Evolutionary conservation across 2,888 invertebrate genomes (phyloP), one percentile per base, ranked within the genome.

Genomic region (Rhingia rostrata): DNA sequence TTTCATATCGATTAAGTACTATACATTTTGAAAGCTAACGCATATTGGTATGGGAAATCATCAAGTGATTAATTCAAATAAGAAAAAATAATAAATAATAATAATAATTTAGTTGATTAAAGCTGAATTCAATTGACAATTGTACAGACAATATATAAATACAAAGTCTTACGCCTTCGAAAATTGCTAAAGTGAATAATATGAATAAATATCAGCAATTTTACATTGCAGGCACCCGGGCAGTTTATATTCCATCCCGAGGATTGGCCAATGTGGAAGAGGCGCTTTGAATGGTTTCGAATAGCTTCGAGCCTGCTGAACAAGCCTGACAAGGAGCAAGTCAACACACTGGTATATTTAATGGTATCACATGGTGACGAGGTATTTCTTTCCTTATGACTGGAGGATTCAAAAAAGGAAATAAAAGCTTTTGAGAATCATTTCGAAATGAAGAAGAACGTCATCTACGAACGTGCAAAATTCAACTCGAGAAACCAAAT

Each of bases 401-500:
- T 60, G 33, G n/a, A 6, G 10, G 54, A 56, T 4, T 53, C 43
- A 6, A 61, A 64, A 4, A 63, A 49, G 51, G 74, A 70, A 56
- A 39, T 56, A 5, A 39, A 41, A 4, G 66, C 72, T 7, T 60
- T 82, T 14, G 53, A 69, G 22, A 63, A 70, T 45, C 61, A 69
- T 64, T 74, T 81, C 45, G 53, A 74, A 10, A 54, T 74, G 5
- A 66, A 51, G 41, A 49, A 37, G 5, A 63, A 81, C 35, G 43
- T 81, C 30, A 74, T 74, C 33, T 81, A 64, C 47, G 70, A 75
- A 53, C 63, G 70, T 6, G 81, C 63, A 2, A 70, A 70, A 37
- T 77, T 83, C 56, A 74, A 69, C 61, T 63, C 63, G 7, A 14
- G 74, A 56, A 47, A 14, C 10, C 69, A 81, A 4, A 32, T 60